Conservation (phyloP, 1,140 invertebrate genomes). For the Drosophila sturtevanti region DNA sequence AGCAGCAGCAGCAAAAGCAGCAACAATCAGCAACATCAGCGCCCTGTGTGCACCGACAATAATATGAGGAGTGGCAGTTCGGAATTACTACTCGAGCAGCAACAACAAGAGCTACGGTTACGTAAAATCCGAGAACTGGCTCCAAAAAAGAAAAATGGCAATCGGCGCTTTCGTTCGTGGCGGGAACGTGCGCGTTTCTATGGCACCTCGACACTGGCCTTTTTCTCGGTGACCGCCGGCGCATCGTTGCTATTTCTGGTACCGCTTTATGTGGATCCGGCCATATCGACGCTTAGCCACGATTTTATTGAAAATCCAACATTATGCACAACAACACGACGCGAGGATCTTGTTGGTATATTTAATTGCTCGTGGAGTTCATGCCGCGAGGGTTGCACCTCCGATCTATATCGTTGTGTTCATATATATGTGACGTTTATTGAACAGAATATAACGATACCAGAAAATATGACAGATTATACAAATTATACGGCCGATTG, state of each 20-base stretch:
- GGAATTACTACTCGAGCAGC: conserved; percentile 90
- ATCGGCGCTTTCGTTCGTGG: conserved; percentile 86
- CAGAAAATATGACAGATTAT: conserved; percentile 77
- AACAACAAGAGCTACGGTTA: conserved; percentile 88
- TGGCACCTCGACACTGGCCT: conserved; percentile 89
- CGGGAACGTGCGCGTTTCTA: conserved; percentile 90
- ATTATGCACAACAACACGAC: conserved; percentile 88
- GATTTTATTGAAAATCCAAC: conserved; percentile 92
- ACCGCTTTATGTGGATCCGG: conserved; percentile 93
- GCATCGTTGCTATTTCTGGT: conserved; percentile 93
- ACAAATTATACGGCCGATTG: conserved; percentile 77
- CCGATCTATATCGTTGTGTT: conserved; percentile 92
- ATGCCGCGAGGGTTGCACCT: conserved; percentile 94
- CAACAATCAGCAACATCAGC: conserved; percentile 74
- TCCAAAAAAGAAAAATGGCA: conserved; percentile 84
- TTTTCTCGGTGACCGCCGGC: conserved; percentile 90
- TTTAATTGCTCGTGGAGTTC: conserved; percentile 94
- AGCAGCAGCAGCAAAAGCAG: conserved; percentile 50
- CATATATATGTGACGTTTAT: conserved; percentile 91
- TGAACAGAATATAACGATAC: conserved; percentile 81
- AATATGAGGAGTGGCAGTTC: conserved; percentile 94
- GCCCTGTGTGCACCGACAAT: conserved; percentile 82
- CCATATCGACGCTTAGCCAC: conserved; percentile 92
- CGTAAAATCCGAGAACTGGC: conserved; percentile 88
- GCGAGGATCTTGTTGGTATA: conserved; percentile 90